These are phyloP conservation scores for Stercorarius parasiticus DNA, from an alignment of 2,113 vertebrate species.

Conservation along the genomic window DNA sequence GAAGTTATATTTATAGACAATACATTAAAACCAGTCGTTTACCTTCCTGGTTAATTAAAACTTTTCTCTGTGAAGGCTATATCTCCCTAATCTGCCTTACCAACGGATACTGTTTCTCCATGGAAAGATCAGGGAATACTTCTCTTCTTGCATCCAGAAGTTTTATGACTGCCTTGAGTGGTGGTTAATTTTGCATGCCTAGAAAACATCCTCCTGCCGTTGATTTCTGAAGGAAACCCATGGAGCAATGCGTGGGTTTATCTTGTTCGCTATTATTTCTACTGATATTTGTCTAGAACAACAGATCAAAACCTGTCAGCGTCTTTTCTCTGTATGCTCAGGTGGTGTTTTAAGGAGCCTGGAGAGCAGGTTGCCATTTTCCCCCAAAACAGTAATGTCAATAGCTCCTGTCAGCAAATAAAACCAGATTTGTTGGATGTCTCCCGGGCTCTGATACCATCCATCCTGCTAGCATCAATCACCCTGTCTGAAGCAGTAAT, in stretches of 20 bases:
- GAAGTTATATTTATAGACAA: not conserved
- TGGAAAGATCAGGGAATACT: constrained; percentile 9
- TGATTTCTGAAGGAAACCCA: constrained; percentile 26
- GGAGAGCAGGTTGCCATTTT: constrained; percentile 1
- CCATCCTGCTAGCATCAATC: constrained; percentile 41
- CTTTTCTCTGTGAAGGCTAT: not conserved
- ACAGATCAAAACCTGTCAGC: not conserved
- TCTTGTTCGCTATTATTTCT: constrained; percentile 8
- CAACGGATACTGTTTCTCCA: not conserved
- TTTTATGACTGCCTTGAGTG: not conserved
- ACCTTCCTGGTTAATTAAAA: constrained; percentile 47
- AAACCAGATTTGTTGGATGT: constrained; percentile 13
- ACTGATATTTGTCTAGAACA: constrained; percentile 20
- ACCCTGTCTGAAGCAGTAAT: constrained; percentile 21
- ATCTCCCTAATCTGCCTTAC: constrained; percentile 15
- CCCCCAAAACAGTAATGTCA: not conserved
- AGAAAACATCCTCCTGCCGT: constrained; percentile 19
- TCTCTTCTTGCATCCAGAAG: not conserved
- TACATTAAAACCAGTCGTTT: not conserved
- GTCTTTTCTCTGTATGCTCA: constrained; percentile 2
- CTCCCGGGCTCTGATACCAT: not conserved
- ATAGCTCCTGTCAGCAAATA: constrained; percentile 53
- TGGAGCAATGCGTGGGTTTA: constrained; percentile 13
- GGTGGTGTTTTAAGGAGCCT: constrained; percentile 41
- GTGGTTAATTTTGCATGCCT: constrained; percentile 33